Conservation (phyloP, 2,888 invertebrate species). For the Arge pagana region DNA sequence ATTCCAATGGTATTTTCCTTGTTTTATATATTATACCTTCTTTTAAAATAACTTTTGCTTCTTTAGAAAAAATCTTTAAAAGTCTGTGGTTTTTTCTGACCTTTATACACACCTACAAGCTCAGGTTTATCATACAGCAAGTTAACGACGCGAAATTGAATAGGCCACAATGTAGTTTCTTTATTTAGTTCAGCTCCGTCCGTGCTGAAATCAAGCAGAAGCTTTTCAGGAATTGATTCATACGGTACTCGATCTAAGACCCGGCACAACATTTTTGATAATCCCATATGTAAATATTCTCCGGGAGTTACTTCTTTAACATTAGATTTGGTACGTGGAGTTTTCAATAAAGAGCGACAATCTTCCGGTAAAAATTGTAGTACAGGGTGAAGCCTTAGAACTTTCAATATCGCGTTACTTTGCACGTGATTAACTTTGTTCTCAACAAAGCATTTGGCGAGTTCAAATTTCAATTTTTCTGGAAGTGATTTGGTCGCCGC, state of each 20-base stretch:
- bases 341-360: background rate
- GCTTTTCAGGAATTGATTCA: conserved; percentile 12
- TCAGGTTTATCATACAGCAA: conserved; percentile 11
- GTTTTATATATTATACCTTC: conserved; percentile 15
- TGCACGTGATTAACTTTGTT: conserved; percentile 9
- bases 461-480: too few relatives aligned
- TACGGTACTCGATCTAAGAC: background rate
- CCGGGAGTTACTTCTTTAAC: background rate
- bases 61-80: conserved; percentile 20
- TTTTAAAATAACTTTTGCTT: conserved; percentile 6
- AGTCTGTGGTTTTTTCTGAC: conserved; percentile 18
- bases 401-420: background rate
- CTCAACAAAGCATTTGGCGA: background rate
- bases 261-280: background rate
- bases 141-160: conserved; percentile 25
- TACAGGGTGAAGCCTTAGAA: background rate
- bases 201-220: conserved; percentile 19
- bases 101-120: conserved; percentile 23
- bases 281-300: background rate
- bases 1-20: conserved; percentile 8
- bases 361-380: background rate
- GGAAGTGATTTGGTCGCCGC: too few relatives aligned
- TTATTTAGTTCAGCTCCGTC: conserved; percentile 17
- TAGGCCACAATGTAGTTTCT: conserved; percentile 26
- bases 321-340: background rate